Percentiles rank a stretch among this genome's conserved stretches.
These are phyloP conservation scores for Druon quercuslanigerum DNA, from an alignment of 1,140 invertebrate species.

Conservation along the genomic window DNA sequence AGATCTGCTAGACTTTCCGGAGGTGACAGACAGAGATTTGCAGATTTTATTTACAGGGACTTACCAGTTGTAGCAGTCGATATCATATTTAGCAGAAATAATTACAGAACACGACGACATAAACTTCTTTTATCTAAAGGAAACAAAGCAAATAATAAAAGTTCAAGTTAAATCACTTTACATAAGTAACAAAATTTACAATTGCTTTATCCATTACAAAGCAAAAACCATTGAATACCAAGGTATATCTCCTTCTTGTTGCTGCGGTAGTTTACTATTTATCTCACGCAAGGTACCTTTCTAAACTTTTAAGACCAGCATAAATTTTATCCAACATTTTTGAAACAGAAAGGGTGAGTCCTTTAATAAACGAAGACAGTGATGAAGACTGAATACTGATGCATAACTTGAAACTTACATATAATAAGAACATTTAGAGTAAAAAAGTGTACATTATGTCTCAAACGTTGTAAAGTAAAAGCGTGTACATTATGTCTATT, in stretches of 20 bases:
- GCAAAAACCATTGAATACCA: no score
- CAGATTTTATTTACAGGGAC: conserved; percentile 37
- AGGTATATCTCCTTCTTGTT: conserved; percentile 37
- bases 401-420: no score
- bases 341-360: conserved; percentile 17
- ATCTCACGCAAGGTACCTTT: no score
- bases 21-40: conserved; percentile 33
- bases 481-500: no score
- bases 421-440: no score
- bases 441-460: no score
- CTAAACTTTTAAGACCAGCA: conserved; percentile 38
- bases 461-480: no score
- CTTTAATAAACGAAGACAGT: conserved; percentile 41
- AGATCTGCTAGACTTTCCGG: no score
- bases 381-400: no score
- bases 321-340: conserved; percentile 31
- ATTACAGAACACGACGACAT: conserved; percentile 36
- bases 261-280: conserved; percentile 43
- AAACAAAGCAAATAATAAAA: no score
- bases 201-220: no score
- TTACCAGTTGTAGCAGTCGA: conserved; percentile 39
- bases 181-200: conserved; percentile 22
- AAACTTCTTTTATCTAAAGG: no score
- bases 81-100: conserved; percentile 44
- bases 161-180: conserved; percentile 36